These are phyloP conservation scores for Phrynosoma blainvillii DNA, from an alignment of 2,113 vertebrate genomes.

Conservation along the genomic window DNA sequence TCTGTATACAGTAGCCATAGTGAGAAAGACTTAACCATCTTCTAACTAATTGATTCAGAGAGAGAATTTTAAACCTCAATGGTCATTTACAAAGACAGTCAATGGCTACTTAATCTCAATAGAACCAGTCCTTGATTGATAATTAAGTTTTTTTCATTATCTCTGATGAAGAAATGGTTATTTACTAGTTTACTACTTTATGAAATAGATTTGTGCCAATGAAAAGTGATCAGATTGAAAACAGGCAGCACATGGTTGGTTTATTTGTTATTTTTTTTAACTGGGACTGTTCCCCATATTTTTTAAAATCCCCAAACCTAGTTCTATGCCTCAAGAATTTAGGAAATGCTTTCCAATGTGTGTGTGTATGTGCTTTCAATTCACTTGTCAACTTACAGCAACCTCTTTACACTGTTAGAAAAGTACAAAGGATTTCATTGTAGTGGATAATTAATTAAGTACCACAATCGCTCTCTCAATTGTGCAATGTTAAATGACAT, in stretches of 20 bases:
- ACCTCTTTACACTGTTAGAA: background rate
- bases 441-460: conserved; percentile 30
- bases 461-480: conserved; percentile 18
- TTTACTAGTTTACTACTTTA: conserved; percentile 79
- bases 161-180: conserved; percentile 76
- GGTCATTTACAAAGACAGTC: conserved; percentile 79
- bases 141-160: conserved; percentile 80
- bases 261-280: too few species aligned
- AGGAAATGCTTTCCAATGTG: background rate
- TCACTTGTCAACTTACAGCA: too few species aligned
- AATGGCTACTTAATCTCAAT: conserved; percentile 75
- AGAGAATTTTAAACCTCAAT: conserved; percentile 75
- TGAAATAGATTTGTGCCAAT: background rate
- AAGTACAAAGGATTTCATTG: conserved; percentile 18
- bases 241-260: background rate
- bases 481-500: conserved; percentile 15
- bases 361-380: too few species aligned
- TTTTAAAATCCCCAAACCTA: too few species aligned
- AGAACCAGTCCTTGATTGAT: conserved; percentile 64
- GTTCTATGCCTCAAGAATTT: conserved; percentile 16
- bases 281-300: too few species aligned
- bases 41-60: conserved; percentile 79
- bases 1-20: conserved; percentile 71
- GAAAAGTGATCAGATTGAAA: conserved; percentile 1
- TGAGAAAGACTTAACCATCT: conserved; percentile 80